Percentiles rank a stretch among this genome's conserved stretches.
These are phyloP conservation scores for Onychostruthus taczanowskii DNA, from an alignment of 2,113 vertebrate genomes.

Conservation along the genomic window DNA sequence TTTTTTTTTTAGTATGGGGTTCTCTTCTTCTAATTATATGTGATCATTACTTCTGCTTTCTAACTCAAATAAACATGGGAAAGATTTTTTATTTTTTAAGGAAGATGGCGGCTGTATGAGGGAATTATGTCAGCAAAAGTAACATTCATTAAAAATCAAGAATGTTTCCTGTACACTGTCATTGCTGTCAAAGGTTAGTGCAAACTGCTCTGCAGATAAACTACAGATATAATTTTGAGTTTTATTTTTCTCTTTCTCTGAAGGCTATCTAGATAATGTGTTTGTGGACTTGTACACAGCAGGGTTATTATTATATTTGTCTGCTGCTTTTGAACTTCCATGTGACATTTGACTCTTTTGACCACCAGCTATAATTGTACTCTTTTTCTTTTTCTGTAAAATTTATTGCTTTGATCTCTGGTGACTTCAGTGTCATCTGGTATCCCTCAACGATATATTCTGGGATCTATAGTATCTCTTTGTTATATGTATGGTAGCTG, in stretches of 20 bases:
- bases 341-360: slow-evolving; percentile 23
- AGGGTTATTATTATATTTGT: slow-evolving; percentile 3
- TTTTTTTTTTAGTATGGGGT: neutral
- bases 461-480: neutral
- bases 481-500: slow-evolving; percentile 3
- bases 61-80: neutral
- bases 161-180: neutral
- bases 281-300: neutral
- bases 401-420: slow-evolving; percentile 34
- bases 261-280: neutral
- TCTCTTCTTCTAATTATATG: neutral
- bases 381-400: slow-evolving; percentile 42
- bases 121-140: neutral
- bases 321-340: neutral
- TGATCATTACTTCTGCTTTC: neutral
- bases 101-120: neutral
- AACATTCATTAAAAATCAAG: neutral
- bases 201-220: neutral
- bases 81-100: neutral
- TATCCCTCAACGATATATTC: slow-evolving; percentile 4
- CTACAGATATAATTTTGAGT: neutral
- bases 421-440: slow-evolving; percentile 42
- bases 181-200: neutral
- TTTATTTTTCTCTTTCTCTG: neutral
- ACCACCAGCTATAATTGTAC: neutral